phyloP scores from a whole-genome alignment of 2,797 vertebrate species.

The Chrysocyon brachyurus region DNA sequence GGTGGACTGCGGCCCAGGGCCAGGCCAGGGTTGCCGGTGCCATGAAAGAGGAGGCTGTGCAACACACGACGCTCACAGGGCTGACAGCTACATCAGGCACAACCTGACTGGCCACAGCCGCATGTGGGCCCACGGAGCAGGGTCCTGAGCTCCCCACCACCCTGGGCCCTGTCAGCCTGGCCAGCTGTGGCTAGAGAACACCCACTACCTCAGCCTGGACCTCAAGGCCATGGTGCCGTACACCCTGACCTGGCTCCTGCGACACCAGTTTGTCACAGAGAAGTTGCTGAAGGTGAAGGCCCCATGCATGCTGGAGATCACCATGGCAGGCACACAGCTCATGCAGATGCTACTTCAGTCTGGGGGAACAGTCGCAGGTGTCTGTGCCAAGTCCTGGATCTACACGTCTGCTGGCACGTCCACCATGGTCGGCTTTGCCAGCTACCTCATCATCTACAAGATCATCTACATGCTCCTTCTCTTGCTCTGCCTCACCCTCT shows the following conservation, averaged over 20 bases:
- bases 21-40: conserved; percentile 77
- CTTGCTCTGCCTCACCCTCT: conserved; percentile 95
- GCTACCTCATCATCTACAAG: conserved; percentile 95
- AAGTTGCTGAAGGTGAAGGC: conserved; percentile 90
- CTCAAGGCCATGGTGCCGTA: conserved; percentile 93
- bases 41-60: conserved; percentile 86
- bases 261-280: conserved; percentile 93
- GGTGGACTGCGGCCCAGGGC: conserved; percentile 84
- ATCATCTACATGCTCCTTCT: conserved; percentile 97
- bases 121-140: conserved; percentile 94
- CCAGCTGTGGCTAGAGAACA: conserved; percentile 92
- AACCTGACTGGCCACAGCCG: conserved; percentile 45
- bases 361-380: conserved; percentile 91
- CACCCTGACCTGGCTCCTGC: conserved; percentile 94
- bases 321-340: conserved; percentile 84
- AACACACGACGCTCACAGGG: conserved; percentile 89
- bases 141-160: conserved; percentile 90
- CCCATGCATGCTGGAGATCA: conserved; percentile 89
- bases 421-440: conserved; percentile 95
- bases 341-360: conserved; percentile 89
- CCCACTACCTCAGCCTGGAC: conserved; percentile 90
- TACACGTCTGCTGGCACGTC: conserved; percentile 95
- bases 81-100: conserved; percentile 85
- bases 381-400: conserved; percentile 96
- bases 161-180: conserved; percentile 91